Evolutionary conservation across 2,113 vertebrate genomes (phyloP).

Genomic region (Hippocampus abdominalis): DNA sequence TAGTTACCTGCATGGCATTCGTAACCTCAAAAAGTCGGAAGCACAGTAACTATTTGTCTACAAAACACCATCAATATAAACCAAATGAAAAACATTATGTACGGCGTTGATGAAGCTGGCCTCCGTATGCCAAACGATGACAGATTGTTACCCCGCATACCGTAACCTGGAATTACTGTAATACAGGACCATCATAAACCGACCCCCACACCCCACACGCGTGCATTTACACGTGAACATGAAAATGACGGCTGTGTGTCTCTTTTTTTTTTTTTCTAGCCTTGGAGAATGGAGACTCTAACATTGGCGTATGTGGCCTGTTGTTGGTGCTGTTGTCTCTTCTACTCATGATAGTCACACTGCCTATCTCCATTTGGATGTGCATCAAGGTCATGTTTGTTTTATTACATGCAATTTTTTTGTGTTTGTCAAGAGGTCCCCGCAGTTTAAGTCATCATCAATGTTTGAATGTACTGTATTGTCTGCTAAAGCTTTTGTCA

Average conservation of each 20-base stretch:
- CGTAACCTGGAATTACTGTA: neutral
- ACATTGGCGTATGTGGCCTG: conserved; percentile 82
- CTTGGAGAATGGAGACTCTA: conserved; percentile 35
- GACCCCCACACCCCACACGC: neutral
- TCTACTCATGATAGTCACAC: conserved; percentile 75
- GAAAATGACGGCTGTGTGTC: conserved; percentile 1
- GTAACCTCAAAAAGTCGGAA: neutral
- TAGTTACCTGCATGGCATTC: neutral
- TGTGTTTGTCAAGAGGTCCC: neutral
- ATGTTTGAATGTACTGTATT: neutral
- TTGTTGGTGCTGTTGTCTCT: conserved; percentile 77
- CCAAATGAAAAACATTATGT: neutral
- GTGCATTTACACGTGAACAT: neutral
- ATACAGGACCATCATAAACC: neutral
- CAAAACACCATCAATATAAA: neutral
- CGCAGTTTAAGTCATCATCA: neutral
- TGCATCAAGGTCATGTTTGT: conserved; percentile 87
- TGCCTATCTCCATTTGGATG: conserved; percentile 89
- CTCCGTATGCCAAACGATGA: neutral
- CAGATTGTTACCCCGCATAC: neutral
- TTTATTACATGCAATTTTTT: neutral
- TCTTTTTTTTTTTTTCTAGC: conserved; percentile 22
- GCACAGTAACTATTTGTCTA: no score
- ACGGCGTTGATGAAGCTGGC: neutral
- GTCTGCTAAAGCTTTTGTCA: neutral